Base-by-base conservation (phyloP, 2,888 invertebrate species). In the Branchipolynoe longqiensis region DNA sequence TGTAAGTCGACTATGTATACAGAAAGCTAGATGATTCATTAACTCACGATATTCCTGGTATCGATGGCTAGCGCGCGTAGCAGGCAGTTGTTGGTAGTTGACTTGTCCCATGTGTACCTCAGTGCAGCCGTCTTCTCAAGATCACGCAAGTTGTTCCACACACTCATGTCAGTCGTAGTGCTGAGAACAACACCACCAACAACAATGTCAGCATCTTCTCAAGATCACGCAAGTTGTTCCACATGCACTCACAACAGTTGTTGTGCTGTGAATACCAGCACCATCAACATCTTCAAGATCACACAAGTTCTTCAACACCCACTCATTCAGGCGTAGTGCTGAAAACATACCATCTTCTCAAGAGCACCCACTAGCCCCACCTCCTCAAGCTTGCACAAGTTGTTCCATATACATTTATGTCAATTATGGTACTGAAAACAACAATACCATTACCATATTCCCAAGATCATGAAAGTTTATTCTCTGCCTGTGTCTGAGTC, bases 91-190 rank as follows among this genome's bases (percentile, higher is more conserved):
- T 69, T 85, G 58, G 38, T 84, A 6, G 40, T 28, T 12, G 88
- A 88, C 22, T 82, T 82, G 0, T 36, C n/a, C 89, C 89, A 88
- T 54, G 64, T 56, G 69, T 87, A 88, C 48, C 85, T 83, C 14
- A 88, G 82, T 0, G 88, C 88, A 4, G 56, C 48, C 6, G 88
- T 88, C 48, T 85, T 84, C 41, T 87, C 87, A 31, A 87, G 74
- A 41, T 86, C 83, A 82, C 85, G 87, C 58, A 88, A 59, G 56
- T 88, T 85, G 83, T 88, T 88, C 88, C 88, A 88, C 25, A 88
- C 86, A 78, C 74, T 85, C 31, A 87, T 40, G 73, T 88, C 87
- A 28, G 84, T 54, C 48, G 33, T 33, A 33, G 41, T 54, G 33
- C 84, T 84, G 69, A 31, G 54, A 78, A 36, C 8, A 69, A 69